A percentile compares a stretch with the other conserved stretches of the same genome.
These are phyloP conservation scores for Cherax quadricarinatus DNA, from an alignment of 1,140 invertebrate species.

Conservation along the genomic window DNA sequence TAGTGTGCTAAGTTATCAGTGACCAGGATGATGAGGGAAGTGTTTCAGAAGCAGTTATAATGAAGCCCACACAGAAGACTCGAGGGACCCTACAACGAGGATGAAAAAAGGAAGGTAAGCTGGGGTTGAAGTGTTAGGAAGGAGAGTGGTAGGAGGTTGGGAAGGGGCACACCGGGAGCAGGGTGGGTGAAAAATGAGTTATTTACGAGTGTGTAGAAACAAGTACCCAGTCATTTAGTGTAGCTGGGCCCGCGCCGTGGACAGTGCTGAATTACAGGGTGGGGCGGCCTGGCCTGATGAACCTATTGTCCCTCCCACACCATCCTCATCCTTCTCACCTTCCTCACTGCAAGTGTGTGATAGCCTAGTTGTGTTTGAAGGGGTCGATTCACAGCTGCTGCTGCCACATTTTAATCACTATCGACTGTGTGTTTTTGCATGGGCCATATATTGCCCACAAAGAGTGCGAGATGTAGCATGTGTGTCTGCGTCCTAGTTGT, in stretches of 20 bases:
- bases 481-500: too few relatives aligned
- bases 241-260: conserved; percentile 7
- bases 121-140: background rate
- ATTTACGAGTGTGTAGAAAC: conserved; percentile 34
- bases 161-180: conserved; percentile 1
- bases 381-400: too few relatives aligned
- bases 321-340: background rate
- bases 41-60: too few relatives aligned
- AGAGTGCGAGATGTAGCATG: too few relatives aligned
- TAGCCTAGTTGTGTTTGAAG: background rate
- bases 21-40: background rate
- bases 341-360: background rate
- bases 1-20: background rate
- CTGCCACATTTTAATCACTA: too few relatives aligned
- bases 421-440: too few relatives aligned
- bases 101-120: background rate
- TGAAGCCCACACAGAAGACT: background rate
- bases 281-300: conserved; percentile 25
- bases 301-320: conserved; percentile 24
- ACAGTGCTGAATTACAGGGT: conserved; percentile 49
- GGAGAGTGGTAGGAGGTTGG: background rate
- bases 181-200: conserved; percentile 10
- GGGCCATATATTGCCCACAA: too few relatives aligned
- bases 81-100: background rate
- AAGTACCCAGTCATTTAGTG: conserved; percentile 28